Conservation (phyloP, 2,113 vertebrate genomes). For the Pseudolaguvia tuberculata region DNA sequence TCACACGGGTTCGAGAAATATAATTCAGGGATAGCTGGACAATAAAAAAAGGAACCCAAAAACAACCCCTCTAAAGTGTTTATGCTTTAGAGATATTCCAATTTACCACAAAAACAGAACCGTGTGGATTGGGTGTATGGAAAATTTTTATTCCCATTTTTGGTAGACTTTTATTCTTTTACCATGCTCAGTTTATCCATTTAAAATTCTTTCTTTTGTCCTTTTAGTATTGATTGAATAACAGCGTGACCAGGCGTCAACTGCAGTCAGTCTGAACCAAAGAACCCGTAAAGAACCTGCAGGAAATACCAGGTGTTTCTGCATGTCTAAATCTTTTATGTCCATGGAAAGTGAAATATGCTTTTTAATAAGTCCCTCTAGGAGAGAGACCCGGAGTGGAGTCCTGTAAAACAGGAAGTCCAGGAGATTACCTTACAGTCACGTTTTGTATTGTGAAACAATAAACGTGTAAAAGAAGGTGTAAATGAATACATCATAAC, state of each 20-base stretch:
- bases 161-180: background rate
- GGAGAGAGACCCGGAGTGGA: slow-evolving; percentile 56
- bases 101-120: background rate
- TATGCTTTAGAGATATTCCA: no score
- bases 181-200: no score
- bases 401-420: slow-evolving; percentile 57
- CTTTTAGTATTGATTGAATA: background rate
- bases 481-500: slow-evolving; percentile 34
- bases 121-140: background rate
- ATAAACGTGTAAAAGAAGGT: slow-evolving; percentile 29
- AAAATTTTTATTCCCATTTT: background rate
- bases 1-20: no score
- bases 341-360: slow-evolving; percentile 62
- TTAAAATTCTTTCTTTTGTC: background rate
- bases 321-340: slow-evolving; percentile 60
- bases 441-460: slow-evolving; percentile 47
- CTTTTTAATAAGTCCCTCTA: slow-evolving; percentile 71
- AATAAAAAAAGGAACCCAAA: no score
- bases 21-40: no score
- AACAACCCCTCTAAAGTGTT: no score
- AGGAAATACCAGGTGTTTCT: slow-evolving; percentile 62
- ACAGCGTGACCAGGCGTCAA: background rate
- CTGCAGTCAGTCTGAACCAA: slow-evolving; percentile 32
- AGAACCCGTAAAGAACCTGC: slow-evolving; percentile 48
- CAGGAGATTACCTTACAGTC: slow-evolving; percentile 50